phyloP scores from a whole-genome alignment of 1,140 invertebrate genomes.

The Scylla paramamosain region DNA sequence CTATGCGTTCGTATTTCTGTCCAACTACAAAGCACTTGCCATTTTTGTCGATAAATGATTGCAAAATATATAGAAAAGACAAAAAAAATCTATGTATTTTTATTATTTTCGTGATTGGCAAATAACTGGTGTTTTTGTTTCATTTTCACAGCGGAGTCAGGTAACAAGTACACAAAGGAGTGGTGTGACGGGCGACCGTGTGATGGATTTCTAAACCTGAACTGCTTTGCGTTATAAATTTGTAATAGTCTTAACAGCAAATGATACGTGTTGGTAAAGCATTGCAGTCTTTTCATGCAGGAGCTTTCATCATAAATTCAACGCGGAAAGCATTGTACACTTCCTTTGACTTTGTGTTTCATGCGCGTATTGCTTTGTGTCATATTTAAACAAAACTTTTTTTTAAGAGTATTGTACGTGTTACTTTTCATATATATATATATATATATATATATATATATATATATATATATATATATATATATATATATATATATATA shows the following conservation, averaged over 20 bases:
- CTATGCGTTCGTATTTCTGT: constrained; percentile 1
- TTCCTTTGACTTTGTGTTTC: too few relatives aligned
- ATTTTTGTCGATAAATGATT: neutral
- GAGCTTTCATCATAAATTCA: too few relatives aligned
- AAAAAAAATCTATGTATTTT: neutral
- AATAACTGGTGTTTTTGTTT: neutral
- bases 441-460: neutral
- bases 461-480: neutral
- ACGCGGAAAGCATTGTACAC: too few relatives aligned
- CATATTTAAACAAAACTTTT: too few relatives aligned
- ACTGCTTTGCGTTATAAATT: too few relatives aligned
- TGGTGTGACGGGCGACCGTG: neutral
- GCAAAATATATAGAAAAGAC: neutral
- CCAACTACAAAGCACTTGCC: neutral
- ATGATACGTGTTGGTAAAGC: too few relatives aligned
- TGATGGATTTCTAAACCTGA: too few relatives aligned
- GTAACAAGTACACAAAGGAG: neutral
- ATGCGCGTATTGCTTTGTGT: too few relatives aligned
- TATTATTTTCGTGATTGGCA: neutral
- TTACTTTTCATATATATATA: neutral
- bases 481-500: too few relatives aligned
- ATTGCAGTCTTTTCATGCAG: too few relatives aligned
- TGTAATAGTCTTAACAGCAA: too few relatives aligned
- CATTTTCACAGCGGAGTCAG: neutral
- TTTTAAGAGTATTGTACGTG: neutral